Conservation (phyloP, 1,140 invertebrate species). For the Pantala flavescens region DNA sequence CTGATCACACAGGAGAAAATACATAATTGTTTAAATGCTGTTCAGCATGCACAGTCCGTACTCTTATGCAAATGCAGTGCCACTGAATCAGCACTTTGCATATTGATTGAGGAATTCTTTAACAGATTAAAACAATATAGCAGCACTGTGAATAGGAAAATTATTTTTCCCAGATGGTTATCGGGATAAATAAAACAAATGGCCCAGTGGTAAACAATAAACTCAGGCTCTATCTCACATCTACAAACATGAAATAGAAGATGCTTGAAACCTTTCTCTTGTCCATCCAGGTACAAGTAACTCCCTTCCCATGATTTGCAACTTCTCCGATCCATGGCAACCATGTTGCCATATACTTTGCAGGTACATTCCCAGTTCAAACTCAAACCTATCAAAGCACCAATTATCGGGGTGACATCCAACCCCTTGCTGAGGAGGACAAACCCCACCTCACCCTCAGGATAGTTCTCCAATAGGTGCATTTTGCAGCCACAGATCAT, state of each 20-base stretch:
- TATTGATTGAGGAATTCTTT: background rate
- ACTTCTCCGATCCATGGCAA: background rate
- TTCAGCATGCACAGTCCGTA: background rate
- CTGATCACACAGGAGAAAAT: background rate
- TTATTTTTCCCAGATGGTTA: background rate
- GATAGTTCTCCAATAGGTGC: conserved; percentile 95
- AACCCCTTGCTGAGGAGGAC: conserved; percentile 2
- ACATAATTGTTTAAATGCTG: background rate
- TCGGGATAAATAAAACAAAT: background rate
- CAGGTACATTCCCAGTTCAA: background rate
- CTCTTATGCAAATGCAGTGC: background rate
- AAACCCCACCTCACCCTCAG: conserved; percentile 39
- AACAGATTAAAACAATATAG: background rate
- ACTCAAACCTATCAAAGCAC: background rate
- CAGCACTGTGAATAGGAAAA: background rate
- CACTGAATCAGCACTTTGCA: no score
- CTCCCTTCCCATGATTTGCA: background rate
- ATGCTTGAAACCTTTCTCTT: background rate
- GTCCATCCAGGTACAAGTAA: background rate
- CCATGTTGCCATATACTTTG: background rate
- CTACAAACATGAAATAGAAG: background rate
- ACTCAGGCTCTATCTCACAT: background rate
- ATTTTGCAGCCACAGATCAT: conserved; percentile 93
- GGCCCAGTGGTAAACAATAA: background rate
- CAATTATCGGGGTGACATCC: background rate